Percentiles rank a stretch among this genome's conserved stretches.
Conservation (phyloP, 2,888 invertebrate species). For the Drosophila robusta region DNA sequence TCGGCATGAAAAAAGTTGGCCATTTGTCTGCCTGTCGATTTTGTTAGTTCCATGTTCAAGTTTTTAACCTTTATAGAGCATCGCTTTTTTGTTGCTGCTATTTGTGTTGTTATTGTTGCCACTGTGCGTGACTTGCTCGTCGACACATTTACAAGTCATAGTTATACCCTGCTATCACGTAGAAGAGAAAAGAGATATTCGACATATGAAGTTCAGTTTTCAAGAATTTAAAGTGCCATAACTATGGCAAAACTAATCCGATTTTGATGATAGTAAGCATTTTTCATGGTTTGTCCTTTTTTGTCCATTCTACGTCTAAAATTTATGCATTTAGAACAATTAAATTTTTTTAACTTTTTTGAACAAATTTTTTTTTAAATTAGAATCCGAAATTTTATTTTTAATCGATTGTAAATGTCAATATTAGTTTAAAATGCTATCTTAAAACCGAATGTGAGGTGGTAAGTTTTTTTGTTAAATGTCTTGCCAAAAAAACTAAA, state of each 20-base stretch:
- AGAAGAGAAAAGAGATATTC: background rate
- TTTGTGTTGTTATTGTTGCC: slow-evolving; percentile 17
- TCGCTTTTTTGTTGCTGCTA: slow-evolving; percentile 30
- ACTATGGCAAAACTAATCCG: no score
- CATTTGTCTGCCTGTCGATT: slow-evolving; percentile 43
- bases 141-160: slow-evolving; percentile 5
- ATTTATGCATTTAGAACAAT: no score
- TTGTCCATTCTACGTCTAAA: background rate
- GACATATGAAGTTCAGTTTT: background rate
- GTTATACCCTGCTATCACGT: background rate
- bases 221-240: no score
- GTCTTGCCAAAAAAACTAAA: no score
- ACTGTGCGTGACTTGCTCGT: slow-evolving; percentile 40
- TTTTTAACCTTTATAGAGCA: slow-evolving; percentile 61
- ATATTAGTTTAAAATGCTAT: no score
- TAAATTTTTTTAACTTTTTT: no score
- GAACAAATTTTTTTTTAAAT: no score
- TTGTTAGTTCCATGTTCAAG: slow-evolving; percentile 55
- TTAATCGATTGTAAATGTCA: no score
- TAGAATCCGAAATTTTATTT: no score
- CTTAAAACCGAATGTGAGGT: no score
- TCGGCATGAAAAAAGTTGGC: slow-evolving; percentile 27
- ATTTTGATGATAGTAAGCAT: no score
- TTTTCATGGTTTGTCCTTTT: background rate
- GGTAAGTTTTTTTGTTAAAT: no score